These are phyloP conservation scores for Drosophila demipolita DNA, from an alignment of 2,888 invertebrate species.

Conservation along the genomic window DNA sequence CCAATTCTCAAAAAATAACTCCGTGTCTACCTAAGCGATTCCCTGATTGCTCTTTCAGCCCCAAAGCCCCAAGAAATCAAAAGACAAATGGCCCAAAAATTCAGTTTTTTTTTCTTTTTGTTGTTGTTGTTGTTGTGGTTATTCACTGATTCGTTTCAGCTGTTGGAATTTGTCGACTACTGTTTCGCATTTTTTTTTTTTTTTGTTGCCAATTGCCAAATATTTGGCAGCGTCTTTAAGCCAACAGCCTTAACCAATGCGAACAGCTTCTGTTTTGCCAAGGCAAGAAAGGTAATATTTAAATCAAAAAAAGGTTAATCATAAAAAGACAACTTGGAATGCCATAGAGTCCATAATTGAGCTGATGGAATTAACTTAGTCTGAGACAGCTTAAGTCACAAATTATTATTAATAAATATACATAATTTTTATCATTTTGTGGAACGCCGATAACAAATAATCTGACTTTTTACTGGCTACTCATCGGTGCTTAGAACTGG, in stretches of 20 bases:
- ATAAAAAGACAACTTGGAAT: background rate
- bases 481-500: background rate
- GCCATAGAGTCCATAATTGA: background rate
- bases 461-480: background rate
- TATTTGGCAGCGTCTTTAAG: constrained; percentile 26
- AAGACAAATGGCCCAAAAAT: constrained; percentile 53
- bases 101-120: constrained; percentile 19
- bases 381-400: background rate
- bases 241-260: constrained; percentile 12
- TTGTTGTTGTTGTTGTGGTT: background rate
- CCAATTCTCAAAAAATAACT: constrained; percentile 46
- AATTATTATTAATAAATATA: background rate
- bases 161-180: constrained; percentile 76
- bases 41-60: constrained; percentile 3
- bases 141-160: constrained; percentile 73
- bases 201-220: constrained; percentile 65
- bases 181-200: constrained; percentile 70
- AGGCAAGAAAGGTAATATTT: background rate
- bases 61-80: constrained; percentile 13
- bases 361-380: background rate
- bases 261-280: constrained; percentile 22
- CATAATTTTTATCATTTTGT: background rate
- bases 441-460: background rate
- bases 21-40: constrained; percentile 29
- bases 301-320: background rate